A percentile compares a stretch with the other conserved stretches of the same genome.
phyloP scores from a whole-genome alignment of 2,888 invertebrate species.

The Operophtera brumata region DNA sequence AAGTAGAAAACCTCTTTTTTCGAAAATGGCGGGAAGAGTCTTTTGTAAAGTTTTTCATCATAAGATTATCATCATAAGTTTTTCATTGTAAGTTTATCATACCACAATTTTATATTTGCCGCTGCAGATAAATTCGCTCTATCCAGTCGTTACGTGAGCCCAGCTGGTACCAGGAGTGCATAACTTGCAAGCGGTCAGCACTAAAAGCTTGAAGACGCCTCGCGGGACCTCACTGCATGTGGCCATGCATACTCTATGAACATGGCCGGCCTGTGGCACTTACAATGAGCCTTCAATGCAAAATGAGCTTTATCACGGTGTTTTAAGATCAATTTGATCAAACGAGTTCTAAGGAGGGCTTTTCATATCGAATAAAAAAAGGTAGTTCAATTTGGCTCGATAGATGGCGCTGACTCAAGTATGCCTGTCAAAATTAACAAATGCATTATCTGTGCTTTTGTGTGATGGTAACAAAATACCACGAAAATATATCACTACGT shows the following conservation, averaged over 20 bases:
- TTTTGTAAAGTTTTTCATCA: no score
- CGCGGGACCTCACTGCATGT: constrained; percentile 37
- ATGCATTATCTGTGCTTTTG: no score
- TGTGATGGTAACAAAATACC: no score
- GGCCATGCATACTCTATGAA: constrained; percentile 37
- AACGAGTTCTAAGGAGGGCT: no score
- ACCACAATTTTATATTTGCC: neutral
- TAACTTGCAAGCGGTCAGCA: constrained; percentile 57
- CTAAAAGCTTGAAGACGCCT: constrained; percentile 51
- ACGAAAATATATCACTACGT: no score
- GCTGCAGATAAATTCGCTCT: constrained; percentile 26
- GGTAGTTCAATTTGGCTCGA: no score
- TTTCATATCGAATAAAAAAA: no score
- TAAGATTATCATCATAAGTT: neutral
- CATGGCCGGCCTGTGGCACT: neutral
- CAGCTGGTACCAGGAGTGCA: constrained; percentile 48
- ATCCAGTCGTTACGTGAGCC: constrained; percentile 35
- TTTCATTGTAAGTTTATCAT: neutral
- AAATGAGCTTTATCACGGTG: neutral
- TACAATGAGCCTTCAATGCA: neutral
- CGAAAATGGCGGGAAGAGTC: no score
- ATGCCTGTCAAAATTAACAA: no score
- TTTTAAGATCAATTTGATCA: neutral
- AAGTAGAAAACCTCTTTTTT: no score
- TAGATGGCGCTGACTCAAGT: no score